These are phyloP conservation scores for Catharus minimus DNA, from an alignment of 2,113 vertebrate genomes.

Conservation along the genomic window DNA sequence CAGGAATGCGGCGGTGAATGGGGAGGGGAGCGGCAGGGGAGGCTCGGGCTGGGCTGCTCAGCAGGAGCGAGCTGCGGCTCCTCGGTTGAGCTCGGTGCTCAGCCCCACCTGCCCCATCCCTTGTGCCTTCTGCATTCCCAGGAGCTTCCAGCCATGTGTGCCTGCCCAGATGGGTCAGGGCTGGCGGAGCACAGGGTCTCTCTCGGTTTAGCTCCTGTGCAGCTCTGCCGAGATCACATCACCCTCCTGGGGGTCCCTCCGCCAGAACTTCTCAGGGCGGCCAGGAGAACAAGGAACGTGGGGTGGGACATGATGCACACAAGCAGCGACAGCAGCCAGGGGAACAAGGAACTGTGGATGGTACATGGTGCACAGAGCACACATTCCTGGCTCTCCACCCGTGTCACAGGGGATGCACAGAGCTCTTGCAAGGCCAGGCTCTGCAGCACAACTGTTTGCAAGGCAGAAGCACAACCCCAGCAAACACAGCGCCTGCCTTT, in stretches of 20 bases:
- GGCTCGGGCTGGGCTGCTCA: not conserved
- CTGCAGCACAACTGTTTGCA: not conserved
- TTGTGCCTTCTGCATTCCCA: not conserved
- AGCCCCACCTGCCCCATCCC: not conserved
- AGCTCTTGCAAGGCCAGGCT: not conserved
- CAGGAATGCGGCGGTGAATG: not conserved
- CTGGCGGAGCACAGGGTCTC: too few relatives aligned
- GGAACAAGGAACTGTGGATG: too few relatives aligned
- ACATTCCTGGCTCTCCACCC: not conserved
- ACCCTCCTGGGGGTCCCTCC: not conserved
- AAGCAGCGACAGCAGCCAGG: not conserved
- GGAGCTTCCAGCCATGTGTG: not conserved
- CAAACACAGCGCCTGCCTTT: not conserved
- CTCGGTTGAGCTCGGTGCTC: not conserved
- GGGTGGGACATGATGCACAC: not conserved
- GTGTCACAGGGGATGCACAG: not conserved
- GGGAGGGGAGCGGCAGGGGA: not conserved
- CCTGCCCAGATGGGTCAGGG: not conserved
- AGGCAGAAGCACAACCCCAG: not conserved
- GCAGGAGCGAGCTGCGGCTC: not conserved
- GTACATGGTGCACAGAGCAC: fast-evolving
- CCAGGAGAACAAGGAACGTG: not conserved
- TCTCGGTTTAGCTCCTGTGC: not conserved
- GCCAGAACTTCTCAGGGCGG: not conserved
- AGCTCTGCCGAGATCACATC: not conserved